Conservation (phyloP, 92 coral and sea anemone species). For the Desmophyllum pertusum region DNA sequence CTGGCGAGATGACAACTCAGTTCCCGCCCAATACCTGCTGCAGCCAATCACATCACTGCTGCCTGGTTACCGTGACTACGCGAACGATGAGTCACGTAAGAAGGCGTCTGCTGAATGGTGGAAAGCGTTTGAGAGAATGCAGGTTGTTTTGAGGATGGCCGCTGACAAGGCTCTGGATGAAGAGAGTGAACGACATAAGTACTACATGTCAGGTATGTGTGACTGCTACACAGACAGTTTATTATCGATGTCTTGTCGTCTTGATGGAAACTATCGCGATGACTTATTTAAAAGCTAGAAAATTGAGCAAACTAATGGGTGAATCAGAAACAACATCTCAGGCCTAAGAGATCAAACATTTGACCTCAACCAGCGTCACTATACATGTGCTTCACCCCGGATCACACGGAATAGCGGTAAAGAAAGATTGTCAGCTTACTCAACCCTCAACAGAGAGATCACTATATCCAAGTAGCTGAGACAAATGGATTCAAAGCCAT, state of each 20-base stretch:
- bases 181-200: constrained; percentile 65
- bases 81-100: constrained; percentile 68
- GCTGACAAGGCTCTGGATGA: constrained; percentile 67
- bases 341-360: too few species aligned
- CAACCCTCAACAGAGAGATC: too few species aligned
- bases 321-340: too few species aligned
- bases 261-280: neutral
- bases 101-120: constrained; percentile 87
- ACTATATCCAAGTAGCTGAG: too few species aligned
- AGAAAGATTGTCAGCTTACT: too few species aligned
- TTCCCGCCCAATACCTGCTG: constrained; percentile 78
- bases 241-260: neutral
- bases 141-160: constrained; percentile 74
- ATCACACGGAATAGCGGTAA: too few species aligned
- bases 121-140: constrained; percentile 84
- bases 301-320: too few species aligned
- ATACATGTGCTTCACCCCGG: too few species aligned
- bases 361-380: too few species aligned
- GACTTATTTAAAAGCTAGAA: too few species aligned
- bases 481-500: too few species aligned
- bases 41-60: constrained; percentile 81
- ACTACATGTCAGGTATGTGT: constrained; percentile 80
- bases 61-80: constrained; percentile 77
- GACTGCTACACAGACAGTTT: neutral
- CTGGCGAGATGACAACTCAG: constrained; percentile 71